Conservation (phyloP, 2,888 invertebrate genomes). For the Diarsia rubi region DNA sequence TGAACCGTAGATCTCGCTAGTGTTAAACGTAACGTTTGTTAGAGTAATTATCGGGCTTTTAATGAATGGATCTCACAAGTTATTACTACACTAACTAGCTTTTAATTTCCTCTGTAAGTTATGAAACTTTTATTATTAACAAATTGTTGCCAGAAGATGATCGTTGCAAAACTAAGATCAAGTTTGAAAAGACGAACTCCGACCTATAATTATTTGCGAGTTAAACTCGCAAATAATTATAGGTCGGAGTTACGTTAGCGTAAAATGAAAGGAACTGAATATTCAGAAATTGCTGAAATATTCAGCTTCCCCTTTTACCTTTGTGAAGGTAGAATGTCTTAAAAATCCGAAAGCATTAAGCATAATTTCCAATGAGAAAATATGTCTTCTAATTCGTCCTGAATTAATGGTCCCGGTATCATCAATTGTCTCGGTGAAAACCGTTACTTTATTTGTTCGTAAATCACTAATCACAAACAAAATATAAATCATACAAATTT, state of each 20-base stretch:
- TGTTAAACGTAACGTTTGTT: slow-evolving; percentile 13
- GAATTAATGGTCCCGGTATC: neutral
- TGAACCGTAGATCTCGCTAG: neutral
- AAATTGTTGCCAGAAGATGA: slow-evolving; percentile 29
- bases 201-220: slow-evolving; percentile 8
- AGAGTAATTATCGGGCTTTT: slow-evolving; percentile 25
- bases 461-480: slow-evolving; percentile 12
- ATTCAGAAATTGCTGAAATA: neutral
- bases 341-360: too few species aligned
- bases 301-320: neutral
- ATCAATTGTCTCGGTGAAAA: neutral
- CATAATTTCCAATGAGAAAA: neutral
- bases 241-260: too few species aligned
- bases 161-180: slow-evolving; percentile 31
- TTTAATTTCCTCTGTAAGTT: slow-evolving; percentile 56
- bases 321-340: neutral
- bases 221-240: too few species aligned
- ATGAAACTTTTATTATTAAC: slow-evolving; percentile 44
- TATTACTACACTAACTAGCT: slow-evolving; percentile 58
- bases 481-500: slow-evolving; percentile 29
- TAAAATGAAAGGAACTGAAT: too few species aligned
- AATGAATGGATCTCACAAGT: slow-evolving; percentile 36
- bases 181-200: slow-evolving; percentile 26
- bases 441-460: neutral
- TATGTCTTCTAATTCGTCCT: neutral